These are phyloP conservation scores for Hippocampus mohnikei DNA, from an alignment of 2,113 vertebrate species.

Conservation along the genomic window DNA sequence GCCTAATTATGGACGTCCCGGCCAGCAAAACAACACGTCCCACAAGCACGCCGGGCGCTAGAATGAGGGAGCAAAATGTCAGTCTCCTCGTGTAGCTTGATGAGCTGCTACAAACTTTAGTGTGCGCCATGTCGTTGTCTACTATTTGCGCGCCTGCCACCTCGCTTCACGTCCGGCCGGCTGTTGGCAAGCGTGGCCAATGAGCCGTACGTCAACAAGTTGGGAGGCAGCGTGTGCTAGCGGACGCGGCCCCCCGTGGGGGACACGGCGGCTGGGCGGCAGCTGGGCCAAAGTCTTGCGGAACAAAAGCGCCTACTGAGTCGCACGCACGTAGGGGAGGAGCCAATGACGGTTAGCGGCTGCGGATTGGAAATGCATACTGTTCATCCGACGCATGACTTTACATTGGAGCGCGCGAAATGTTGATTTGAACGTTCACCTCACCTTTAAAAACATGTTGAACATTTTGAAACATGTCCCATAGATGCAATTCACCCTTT, in stretches of 20 bases:
- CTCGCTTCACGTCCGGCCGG: constrained; percentile 44
- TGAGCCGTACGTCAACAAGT: constrained; percentile 64
- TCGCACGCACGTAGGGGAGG: constrained; percentile 19
- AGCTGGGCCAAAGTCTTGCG: constrained; percentile 49
- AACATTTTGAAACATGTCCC: too few relatives aligned
- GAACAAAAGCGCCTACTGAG: constrained; percentile 34
- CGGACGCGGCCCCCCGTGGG: constrained; percentile 56
- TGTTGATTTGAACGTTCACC: too few relatives aligned
- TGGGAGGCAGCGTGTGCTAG: constrained; percentile 47
- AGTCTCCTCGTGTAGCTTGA: constrained; percentile 13
- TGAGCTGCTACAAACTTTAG: constrained; percentile 10
- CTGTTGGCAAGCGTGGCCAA: constrained; percentile 40
- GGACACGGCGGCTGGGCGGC: constrained; percentile 24
- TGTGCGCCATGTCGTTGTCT: constrained; percentile 10
- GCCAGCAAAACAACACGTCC: constrained; percentile 48
- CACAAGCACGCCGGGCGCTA: constrained; percentile 18
- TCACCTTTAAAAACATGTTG: too few relatives aligned
- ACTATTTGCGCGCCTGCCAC: constrained; percentile 39
- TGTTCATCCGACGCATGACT: too few relatives aligned
- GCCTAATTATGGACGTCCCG: constrained; percentile 59
- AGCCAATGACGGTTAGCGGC: constrained; percentile 25
- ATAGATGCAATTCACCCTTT: too few relatives aligned
- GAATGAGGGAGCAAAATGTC: constrained; percentile 41
- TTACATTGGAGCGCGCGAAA: too few relatives aligned
- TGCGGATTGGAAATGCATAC: not conserved